A percentile compares a stretch with the other conserved stretches of the same genome.
Evolutionary conservation across 2,797 vertebrate species (phyloP).

Genomic region (Hydrolagus colliei): DNA sequence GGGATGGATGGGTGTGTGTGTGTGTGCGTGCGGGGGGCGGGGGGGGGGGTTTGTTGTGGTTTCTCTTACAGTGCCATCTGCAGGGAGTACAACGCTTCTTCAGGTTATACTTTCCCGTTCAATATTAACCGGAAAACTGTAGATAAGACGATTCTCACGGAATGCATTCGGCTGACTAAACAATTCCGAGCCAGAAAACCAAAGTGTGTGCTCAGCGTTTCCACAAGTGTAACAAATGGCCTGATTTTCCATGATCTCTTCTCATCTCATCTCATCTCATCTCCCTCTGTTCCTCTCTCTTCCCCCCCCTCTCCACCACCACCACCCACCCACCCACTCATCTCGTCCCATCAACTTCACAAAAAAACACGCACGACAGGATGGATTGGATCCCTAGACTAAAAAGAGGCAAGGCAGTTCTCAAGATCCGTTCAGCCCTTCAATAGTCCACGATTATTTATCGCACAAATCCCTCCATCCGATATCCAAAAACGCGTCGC

Average conservation of each 20-base stretch:
- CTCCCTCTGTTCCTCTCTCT: neutral
- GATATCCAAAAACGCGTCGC: neutral
- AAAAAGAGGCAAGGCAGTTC: no score
- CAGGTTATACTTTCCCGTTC: neutral
- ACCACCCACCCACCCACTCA: no score
- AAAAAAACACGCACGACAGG: no score
- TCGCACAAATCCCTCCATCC: neutral
- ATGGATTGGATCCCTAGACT: no score
- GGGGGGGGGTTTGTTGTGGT: neutral
- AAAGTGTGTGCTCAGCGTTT: constrained; percentile 4
- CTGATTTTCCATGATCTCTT: neutral
- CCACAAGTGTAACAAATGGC: no score
- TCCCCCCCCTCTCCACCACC: neutral
- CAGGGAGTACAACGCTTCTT: neutral
- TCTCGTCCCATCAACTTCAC: no score
- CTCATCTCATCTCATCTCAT: neutral
- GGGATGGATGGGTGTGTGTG: no score
- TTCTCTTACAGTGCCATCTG: constrained; percentile 17
- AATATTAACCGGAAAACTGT: no score
- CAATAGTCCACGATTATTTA: no score
- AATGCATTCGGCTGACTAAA: constrained; percentile 14
- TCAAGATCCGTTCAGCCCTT: no score
- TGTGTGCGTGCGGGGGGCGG: no score
- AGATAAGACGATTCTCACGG: neutral
- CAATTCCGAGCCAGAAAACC: neutral